Percentiles rank a stretch among this genome's conserved stretches.
phyloP scores from a whole-genome alignment of 1,140 invertebrate species.

The Subanguina moxae region DNA sequence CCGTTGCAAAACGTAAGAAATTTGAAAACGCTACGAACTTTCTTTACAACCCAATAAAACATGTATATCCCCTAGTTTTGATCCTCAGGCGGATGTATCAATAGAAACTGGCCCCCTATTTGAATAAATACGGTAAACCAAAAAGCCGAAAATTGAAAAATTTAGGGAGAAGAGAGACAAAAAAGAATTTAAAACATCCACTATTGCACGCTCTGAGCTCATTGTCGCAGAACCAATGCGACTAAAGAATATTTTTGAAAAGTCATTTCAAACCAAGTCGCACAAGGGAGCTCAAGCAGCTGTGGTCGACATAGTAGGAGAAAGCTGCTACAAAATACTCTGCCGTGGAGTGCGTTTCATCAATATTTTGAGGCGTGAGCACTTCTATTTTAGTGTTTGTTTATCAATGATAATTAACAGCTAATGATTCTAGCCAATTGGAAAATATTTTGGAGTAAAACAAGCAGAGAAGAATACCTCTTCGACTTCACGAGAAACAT shows the following conservation, averaged over 20 bases:
- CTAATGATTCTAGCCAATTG: neutral
- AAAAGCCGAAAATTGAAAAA: too few relatives aligned
- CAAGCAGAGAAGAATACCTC: slow-evolving; percentile 9
- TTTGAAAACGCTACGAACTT: too few relatives aligned
- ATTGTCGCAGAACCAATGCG: slow-evolving; percentile 22
- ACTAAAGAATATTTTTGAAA: slow-evolving; percentile 11
- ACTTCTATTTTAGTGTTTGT: slow-evolving; percentile 13
- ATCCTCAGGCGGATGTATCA: too few relatives aligned
- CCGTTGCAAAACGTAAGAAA: too few relatives aligned
- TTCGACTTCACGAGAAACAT: slow-evolving; percentile 6
- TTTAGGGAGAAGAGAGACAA: too few relatives aligned
- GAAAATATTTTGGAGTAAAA: slow-evolving; percentile 10
- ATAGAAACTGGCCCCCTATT: too few relatives aligned
- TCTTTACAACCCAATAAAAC: too few relatives aligned
- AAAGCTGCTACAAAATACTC: slow-evolving; percentile 6
- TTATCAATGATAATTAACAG: neutral
- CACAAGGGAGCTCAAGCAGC: slow-evolving; percentile 15
- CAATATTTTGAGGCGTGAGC: slow-evolving; percentile 25
- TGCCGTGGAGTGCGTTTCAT: slow-evolving; percentile 27
- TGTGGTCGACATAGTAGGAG: slow-evolving; percentile 13
- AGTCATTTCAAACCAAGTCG: slow-evolving; percentile 17
- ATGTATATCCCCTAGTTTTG: too few relatives aligned
- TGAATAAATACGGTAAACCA: neutral
- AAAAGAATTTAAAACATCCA: neutral
- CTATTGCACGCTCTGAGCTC: slow-evolving; percentile 11